Percentiles rank a stretch among this genome's conserved stretches.
Conservation (phyloP, 2,888 invertebrate genomes). For the Pristionchus arcanus region DNA sequence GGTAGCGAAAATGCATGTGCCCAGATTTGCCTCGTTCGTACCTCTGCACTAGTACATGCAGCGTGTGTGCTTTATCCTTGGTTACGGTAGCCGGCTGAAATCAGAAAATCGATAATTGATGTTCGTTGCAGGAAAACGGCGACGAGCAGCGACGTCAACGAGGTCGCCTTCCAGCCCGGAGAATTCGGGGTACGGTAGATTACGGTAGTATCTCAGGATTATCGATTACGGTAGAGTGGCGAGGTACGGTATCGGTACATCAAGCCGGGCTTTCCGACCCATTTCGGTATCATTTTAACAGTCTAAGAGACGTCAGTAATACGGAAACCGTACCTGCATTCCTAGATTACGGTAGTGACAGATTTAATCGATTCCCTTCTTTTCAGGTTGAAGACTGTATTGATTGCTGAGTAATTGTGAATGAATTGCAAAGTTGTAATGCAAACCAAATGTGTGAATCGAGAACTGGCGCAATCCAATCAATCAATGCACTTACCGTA, state of each 20-base stretch:
- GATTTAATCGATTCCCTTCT: neutral
- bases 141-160: conserved; percentile 48
- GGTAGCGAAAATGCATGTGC: too few relatives aligned
- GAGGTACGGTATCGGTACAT: neutral
- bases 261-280: too few relatives aligned
- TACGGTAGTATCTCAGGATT: neutral
- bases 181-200: conserved; percentile 32
- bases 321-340: too few relatives aligned
- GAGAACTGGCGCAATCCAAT: neutral
- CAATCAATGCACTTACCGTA: neutral
- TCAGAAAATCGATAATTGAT: conserved; percentile 1
- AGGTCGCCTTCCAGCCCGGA: conserved; percentile 61
- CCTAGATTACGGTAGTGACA: neutral
- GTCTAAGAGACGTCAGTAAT: too few relatives aligned
- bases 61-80: neutral
- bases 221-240: neutral
- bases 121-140: neutral
- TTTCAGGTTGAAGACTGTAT: neutral
- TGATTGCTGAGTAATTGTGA: neutral
- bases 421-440: too few relatives aligned
- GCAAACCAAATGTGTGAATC: neutral
- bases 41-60: conserved; percentile 4
- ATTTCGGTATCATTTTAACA: too few relatives aligned
- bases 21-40: neutral
- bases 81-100: neutral